These are phyloP conservation scores for Pachliopta kotzebuea DNA, from an alignment of 2,888 invertebrate species.

Conservation along the genomic window DNA sequence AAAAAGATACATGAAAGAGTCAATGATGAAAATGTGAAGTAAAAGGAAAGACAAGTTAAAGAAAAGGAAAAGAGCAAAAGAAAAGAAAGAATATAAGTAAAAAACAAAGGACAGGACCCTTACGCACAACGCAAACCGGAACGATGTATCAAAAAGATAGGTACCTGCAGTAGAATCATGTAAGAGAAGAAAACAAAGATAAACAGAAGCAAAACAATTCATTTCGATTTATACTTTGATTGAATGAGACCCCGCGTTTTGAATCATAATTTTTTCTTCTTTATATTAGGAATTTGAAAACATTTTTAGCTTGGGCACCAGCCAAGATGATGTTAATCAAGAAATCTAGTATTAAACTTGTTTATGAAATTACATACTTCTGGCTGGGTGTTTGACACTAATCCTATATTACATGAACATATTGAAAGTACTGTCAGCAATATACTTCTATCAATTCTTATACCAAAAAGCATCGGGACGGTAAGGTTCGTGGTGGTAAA, in stretches of 20 bases:
- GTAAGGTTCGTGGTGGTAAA: too few relatives aligned
- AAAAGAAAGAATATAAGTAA: too few relatives aligned
- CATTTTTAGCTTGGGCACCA: conserved; percentile 37
- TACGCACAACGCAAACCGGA: too few relatives aligned
- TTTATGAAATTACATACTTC: conserved; percentile 19
- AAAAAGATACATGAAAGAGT: too few relatives aligned
- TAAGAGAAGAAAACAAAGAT: neutral
- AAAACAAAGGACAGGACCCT: too few relatives aligned
- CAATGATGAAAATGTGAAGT: too few relatives aligned
- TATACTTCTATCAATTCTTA: neutral
- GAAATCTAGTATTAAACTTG: conserved; percentile 6
- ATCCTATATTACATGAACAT: conserved; percentile 1
- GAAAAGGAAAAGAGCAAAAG: too few relatives aligned
- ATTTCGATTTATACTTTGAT: conserved; percentile 1
- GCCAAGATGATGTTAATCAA: conserved; percentile 34
- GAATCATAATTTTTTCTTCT: neutral
- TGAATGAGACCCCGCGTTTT: neutral
- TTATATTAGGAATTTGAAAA: conserved; percentile 31
- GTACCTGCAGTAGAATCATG: neutral
- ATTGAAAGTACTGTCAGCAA: too few relatives aligned
- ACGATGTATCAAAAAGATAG: too few relatives aligned
- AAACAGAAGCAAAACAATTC: neutral
- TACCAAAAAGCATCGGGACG: too few relatives aligned
- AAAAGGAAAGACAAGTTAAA: too few relatives aligned
- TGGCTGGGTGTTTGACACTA: conserved; percentile 1